These are phyloP conservation scores for Rhagonycha lutea DNA, from an alignment of 2,888 invertebrate genomes.

Conservation along the genomic window DNA sequence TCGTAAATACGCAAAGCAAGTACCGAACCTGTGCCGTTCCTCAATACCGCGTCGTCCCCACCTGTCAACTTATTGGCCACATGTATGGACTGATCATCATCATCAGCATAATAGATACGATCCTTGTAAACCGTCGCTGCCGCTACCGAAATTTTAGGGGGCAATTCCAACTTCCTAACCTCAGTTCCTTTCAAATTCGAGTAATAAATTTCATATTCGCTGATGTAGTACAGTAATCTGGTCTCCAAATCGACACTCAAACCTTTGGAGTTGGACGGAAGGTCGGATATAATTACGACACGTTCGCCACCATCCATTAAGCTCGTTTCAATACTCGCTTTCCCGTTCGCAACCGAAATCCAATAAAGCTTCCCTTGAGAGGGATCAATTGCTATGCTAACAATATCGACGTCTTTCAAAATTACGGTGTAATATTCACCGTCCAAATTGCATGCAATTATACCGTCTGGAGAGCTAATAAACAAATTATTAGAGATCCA, in stretches of 20 bases:
- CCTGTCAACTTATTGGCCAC: slow-evolving; percentile 65
- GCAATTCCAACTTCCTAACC: slow-evolving; percentile 44
- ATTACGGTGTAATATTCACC: slow-evolving; percentile 68
- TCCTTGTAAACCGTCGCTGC: slow-evolving; percentile 70
- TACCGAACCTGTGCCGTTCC: slow-evolving; percentile 58
- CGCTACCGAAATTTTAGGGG: slow-evolving; percentile 57
- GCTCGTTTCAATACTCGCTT: slow-evolving; percentile 60
- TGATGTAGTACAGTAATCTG: slow-evolving; percentile 73
- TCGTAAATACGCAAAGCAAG: slow-evolving; percentile 74
- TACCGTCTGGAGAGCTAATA: slow-evolving; percentile 66
- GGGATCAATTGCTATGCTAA: slow-evolving; percentile 75
- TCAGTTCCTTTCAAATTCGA: slow-evolving; percentile 43
- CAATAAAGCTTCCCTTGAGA: slow-evolving; percentile 61
- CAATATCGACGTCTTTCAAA: slow-evolving; percentile 56
- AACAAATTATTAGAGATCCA: slow-evolving; percentile 79
- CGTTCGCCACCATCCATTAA: slow-evolving; percentile 68
- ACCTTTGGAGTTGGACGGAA: slow-evolving; percentile 47
- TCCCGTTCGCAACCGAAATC: slow-evolving; percentile 47
- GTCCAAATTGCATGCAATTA: slow-evolving; percentile 71
- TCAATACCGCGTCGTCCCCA: slow-evolving; percentile 47
- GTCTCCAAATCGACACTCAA: slow-evolving; percentile 45
- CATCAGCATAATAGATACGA: slow-evolving; percentile 71
- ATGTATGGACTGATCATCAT: slow-evolving; percentile 64
- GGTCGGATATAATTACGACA: slow-evolving; percentile 40
- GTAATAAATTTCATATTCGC: slow-evolving; percentile 62